A percentile compares a stretch with the other conserved stretches of the same genome.
Conservation (phyloP, 2,797 vertebrate genomes). For the Halcyon chelicuti region DNA sequence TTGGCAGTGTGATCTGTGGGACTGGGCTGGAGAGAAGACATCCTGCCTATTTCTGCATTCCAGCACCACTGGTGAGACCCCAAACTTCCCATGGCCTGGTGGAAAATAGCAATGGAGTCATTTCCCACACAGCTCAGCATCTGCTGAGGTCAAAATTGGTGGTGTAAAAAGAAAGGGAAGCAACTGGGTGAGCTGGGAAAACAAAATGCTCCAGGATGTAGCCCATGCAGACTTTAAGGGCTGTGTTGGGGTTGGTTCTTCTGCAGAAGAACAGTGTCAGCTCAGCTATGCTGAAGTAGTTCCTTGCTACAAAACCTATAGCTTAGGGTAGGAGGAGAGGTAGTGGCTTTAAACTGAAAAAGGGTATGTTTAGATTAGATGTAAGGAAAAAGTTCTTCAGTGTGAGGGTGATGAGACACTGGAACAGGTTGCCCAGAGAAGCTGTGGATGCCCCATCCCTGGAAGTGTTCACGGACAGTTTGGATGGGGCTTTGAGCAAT, state of each 20-base stretch:
- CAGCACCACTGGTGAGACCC: not conserved
- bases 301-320: not conserved
- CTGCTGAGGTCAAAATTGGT: not conserved
- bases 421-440: not conserved
- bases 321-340: not conserved
- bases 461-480: not conserved
- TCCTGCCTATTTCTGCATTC: not conserved
- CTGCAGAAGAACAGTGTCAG: not conserved
- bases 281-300: accelerated
- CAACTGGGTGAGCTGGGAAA: accelerated
- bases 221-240: accelerated
- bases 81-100: too few species aligned
- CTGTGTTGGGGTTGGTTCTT: accelerated
- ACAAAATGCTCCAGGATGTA: not conserved
- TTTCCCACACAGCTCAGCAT: not conserved
- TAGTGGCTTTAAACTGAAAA: not conserved
- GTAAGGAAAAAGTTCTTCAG: not conserved
- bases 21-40: not conserved
- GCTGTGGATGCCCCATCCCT: not conserved
- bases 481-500: not conserved
- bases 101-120: not conserved
- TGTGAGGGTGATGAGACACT: not conserved
- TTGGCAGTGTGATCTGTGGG: accelerated
- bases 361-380: not conserved
- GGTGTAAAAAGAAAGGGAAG: not conserved